phyloP scores from a whole-genome alignment of 30 jellyfish, hydroid and myxozoan genomes.

The Rhopilema esculentum region DNA sequence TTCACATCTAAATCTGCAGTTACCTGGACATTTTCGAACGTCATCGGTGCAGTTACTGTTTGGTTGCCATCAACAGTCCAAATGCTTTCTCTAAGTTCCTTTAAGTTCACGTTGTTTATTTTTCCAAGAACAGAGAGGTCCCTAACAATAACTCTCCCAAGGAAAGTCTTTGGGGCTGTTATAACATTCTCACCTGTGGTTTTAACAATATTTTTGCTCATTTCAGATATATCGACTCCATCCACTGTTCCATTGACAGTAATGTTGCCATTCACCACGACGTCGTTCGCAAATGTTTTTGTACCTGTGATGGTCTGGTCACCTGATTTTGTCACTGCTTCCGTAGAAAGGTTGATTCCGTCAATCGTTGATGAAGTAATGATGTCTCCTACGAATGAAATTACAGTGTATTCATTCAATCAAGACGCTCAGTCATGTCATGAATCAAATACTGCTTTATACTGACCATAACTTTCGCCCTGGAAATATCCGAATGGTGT shows the following conservation, averaged over 20 bases:
- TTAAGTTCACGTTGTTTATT: conserved; percentile 49
- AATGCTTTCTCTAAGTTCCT: conserved; percentile 22
- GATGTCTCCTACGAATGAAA: conserved; percentile 52
- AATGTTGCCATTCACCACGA: conserved; percentile 44
- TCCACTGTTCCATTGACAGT: conserved; percentile 80
- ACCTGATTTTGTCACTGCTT: conserved; percentile 72
- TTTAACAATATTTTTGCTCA: conserved; percentile 44
- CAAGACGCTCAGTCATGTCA: no score
- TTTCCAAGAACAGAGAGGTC: conserved; percentile 32
- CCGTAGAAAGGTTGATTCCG: conserved; percentile 70
- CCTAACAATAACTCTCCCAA: conserved; percentile 51
- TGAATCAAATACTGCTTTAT: no score
- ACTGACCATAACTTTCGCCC: no score
- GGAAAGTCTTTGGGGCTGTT: conserved; percentile 50
- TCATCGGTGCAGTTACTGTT: conserved; percentile 63
- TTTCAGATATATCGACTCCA: conserved; percentile 69
- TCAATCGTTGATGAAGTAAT: conserved; percentile 77
- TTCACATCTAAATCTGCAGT: conserved; percentile 23
- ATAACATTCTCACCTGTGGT: conserved; percentile 19
- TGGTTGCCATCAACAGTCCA: conserved; percentile 46
- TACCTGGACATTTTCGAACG: conserved; percentile 56
- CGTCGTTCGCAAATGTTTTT: conserved; percentile 56
- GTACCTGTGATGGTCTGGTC: conserved; percentile 76
- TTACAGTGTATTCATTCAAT: neutral
- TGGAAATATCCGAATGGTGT: no score